phyloP scores from a whole-genome alignment of 2,113 vertebrate species.

The Gallinago paraguaiae region DNA sequence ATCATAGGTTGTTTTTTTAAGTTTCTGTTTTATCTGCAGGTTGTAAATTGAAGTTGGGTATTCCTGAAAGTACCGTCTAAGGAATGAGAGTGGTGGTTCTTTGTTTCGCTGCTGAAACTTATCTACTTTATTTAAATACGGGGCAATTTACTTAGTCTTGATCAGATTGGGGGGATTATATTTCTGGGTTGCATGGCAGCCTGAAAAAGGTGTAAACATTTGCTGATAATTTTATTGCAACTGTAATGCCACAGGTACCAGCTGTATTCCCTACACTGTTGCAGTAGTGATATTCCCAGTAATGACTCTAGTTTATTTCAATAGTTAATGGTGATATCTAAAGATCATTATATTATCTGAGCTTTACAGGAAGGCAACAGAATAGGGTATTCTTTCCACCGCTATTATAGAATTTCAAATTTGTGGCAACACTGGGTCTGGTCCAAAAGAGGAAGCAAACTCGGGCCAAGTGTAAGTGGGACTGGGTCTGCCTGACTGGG shows the following conservation, averaged over 20 bases:
- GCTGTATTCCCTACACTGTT: not conserved
- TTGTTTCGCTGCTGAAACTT: not conserved
- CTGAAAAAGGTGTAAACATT: not conserved
- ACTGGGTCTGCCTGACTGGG: not conserved
- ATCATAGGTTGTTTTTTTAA: not conserved
- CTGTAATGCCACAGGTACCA: not conserved
- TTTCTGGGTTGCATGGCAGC: not conserved
- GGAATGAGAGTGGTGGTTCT: not conserved
- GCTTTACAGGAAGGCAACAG: not conserved
- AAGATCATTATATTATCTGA: not conserved
- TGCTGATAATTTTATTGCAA: not conserved
- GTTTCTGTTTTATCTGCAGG: not conserved
- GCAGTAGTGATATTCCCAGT: not conserved
- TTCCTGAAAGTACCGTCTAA: not conserved
- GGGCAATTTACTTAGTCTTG: not conserved
- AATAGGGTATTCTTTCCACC: not conserved
- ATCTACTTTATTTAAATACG: not conserved
- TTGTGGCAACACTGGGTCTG: not conserved
- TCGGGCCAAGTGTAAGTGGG: too few relatives aligned
- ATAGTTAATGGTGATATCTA: not conserved
- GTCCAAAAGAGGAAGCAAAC: not conserved
- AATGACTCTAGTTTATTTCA: not conserved
- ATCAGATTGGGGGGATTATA: not conserved
- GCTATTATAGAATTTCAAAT: not conserved
- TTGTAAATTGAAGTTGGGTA: not conserved